Evolutionary conservation across 30 jellyfish, hydroid and myxozoan species (phyloP).

Genomic region (Sanderia malayensis): DNA sequence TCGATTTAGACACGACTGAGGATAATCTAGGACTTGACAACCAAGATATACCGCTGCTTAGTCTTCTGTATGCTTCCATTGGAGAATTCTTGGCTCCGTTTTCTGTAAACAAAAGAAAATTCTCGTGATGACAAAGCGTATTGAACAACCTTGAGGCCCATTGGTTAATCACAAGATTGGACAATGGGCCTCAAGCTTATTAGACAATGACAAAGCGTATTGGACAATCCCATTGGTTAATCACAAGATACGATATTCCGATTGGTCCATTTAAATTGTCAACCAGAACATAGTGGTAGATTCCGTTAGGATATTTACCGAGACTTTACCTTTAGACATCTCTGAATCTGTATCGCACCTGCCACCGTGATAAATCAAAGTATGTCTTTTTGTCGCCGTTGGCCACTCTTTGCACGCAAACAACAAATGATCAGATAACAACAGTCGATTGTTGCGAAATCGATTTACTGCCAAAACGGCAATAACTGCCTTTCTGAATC

Average conservation of each 20-base stretch:
- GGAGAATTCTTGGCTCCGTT: not conserved
- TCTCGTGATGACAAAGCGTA: no score
- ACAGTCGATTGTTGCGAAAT: slow-evolving; percentile 1
- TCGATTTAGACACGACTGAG: slow-evolving; percentile 21
- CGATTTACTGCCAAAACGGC: slow-evolving; percentile 63
- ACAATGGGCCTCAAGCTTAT: no score
- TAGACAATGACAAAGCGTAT: no score
- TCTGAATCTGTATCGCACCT: not conserved
- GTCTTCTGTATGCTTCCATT: not conserved
- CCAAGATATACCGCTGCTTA: slow-evolving; percentile 8
- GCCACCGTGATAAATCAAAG: not conserved
- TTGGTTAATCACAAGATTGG: no score
- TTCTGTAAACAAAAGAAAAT: not conserved
- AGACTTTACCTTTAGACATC: not conserved
- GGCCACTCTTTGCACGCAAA: slow-evolving; percentile 11
- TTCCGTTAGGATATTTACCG: no score
- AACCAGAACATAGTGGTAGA: no score
- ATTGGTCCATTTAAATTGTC: no score
- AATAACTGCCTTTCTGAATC: slow-evolving; percentile 62
- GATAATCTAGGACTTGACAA: slow-evolving; percentile 29
- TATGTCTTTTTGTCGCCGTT: not conserved
- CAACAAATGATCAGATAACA: not conserved
- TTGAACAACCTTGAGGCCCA: no score
- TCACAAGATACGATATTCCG: no score
- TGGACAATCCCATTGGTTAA: no score